Conservation (phyloP, 2,888 invertebrate genomes). For the Hypselothyrea guttata region DNA sequence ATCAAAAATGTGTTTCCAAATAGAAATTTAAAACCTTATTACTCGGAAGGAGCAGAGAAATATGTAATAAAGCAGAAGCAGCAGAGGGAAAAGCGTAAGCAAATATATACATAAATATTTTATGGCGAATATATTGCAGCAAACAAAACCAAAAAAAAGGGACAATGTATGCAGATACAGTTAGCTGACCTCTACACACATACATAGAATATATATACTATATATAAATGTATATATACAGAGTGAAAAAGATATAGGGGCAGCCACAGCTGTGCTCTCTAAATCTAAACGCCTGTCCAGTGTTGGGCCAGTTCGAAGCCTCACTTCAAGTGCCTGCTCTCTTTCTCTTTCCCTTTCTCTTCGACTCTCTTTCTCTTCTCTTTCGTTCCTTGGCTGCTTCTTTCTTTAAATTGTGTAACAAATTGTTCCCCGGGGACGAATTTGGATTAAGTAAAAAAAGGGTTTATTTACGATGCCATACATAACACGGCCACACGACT, state of each 20-base stretch:
- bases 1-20: conserved; percentile 69
- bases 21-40: conserved; percentile 77
- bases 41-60: conserved; percentile 33
- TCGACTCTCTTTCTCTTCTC: too few relatives aligned
- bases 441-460: conserved; percentile 77
- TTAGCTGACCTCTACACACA: conserved; percentile 51
- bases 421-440: conserved; percentile 77
- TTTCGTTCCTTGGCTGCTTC: conserved; percentile 26
- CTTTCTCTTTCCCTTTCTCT: too few relatives aligned
- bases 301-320: conserved; percentile 28
- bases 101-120: conserved; percentile 65
- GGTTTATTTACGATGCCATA: conserved; percentile 77
- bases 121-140: conserved; percentile 73
- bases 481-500: conserved; percentile 52
- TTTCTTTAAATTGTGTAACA: conserved; percentile 75
- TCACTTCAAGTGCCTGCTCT: conserved; percentile 43
- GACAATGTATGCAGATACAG: conserved; percentile 71
- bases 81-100: too few relatives aligned
- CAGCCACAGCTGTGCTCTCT: conserved; percentile 30
- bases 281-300: conserved; percentile 60
- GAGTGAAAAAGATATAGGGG: background rate
- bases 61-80: background rate
- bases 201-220: conserved; percentile 12
- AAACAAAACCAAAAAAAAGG: conserved; percentile 50
- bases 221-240: background rate